These are phyloP conservation scores for Liasis olivaceus DNA, from an alignment of 2,797 vertebrate species.

Conservation along the genomic window DNA sequence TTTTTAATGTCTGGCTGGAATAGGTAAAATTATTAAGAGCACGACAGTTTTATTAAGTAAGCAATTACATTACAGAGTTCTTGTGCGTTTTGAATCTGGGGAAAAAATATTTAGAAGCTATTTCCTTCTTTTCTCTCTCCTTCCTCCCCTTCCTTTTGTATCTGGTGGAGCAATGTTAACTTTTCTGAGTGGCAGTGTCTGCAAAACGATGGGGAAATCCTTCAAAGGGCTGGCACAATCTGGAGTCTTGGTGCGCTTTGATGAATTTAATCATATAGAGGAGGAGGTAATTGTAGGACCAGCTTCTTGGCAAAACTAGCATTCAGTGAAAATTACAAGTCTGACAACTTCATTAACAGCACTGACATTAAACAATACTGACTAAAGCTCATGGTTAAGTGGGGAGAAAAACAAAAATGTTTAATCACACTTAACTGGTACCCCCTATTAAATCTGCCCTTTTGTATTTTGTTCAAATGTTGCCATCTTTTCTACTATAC, in stretches of 20 bases:
- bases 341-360: conserved; percentile 77
- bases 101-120: conserved; percentile 27
- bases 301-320: conserved; percentile 73
- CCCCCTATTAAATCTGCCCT: conserved; percentile 45
- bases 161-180: conserved; percentile 44
- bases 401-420: conserved; percentile 51
- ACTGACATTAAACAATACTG: conserved; percentile 71
- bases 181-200: conserved; percentile 61
- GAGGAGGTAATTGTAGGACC: conserved; percentile 74
- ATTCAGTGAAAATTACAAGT: conserved; percentile 72
- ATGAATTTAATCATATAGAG: conserved; percentile 76
- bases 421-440: conserved; percentile 58
- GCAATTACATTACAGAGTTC: conserved; percentile 20
- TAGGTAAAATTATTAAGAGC: conserved; percentile 18
- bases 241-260: conserved; percentile 71
- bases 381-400: conserved; percentile 66
- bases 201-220: conserved; percentile 74
- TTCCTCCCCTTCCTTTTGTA: conserved; percentile 27
- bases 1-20: neutral
- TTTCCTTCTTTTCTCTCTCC: conserved; percentile 13
- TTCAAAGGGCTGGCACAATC: conserved; percentile 71
- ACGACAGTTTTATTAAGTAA: neutral
- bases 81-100: conserved; percentile 42
- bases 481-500: conserved; percentile 39
- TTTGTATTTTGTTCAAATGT: conserved; percentile 21